Evolutionary conservation across 1,140 invertebrate species (phyloP), one percentile per base, ranked within the genome.

Genomic region (Ericerus pela): DNA sequence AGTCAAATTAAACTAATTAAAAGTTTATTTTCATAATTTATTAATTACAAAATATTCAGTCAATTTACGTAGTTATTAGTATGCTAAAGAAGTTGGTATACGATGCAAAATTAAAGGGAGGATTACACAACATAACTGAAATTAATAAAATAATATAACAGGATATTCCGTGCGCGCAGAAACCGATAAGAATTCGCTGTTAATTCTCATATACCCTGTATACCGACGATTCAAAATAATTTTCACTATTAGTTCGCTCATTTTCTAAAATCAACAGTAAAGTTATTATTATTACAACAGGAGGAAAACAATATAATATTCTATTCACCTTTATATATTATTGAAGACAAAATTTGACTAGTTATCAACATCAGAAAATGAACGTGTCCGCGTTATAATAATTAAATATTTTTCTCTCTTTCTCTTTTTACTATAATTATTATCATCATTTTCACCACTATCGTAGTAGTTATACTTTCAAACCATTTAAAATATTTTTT

Each of bases 21-120:
- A 47, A 41, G 4, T 47, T 10, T 47, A 47, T 47, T 47, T 10
- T n/a, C 20, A 47, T 47, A 33, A 33, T 33, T 33, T 33, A 33
- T 33, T 33, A n/a, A 47, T 47, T 47, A 47, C 41, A 47, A 47
- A 47, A 47, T 47, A 47, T 47, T 47, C 41, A 47, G 41, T 47
- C 41, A 47, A 22, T 14, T 47, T 47, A 47, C 41, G 41, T 24
- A 16, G 16, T 47, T 16, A 41, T 41, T 41, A 41, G 37, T 41
- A 41, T 8, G 20, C 37, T 41, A 41, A 41, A 41, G 20, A 41
- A 33, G n/a, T 47, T 47, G 20, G 41, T 47, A 47, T 47, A 47
- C 41, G 4, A 38, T 16, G 4, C 20, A 24, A 10, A 24, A 47
- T 47, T n/a, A n/a, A n/a, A n/a, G n/a, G n/a, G n/a, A n/a, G n/a